Evolutionary conservation across 2,113 vertebrate genomes (phyloP).

Genomic region (Pangasianodon hypophthalmus): DNA sequence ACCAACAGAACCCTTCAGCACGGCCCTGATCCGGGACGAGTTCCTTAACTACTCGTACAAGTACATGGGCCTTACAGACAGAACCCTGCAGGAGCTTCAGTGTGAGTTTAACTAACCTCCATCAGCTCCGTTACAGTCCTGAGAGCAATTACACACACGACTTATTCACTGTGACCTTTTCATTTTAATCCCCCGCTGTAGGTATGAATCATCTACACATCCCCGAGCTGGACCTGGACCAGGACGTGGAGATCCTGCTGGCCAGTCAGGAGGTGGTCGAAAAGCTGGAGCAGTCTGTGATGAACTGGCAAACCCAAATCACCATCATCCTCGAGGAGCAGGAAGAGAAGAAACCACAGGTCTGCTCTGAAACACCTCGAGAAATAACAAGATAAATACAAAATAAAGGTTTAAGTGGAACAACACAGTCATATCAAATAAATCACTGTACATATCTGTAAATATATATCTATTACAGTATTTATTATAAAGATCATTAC

Average conservation of each 20-base stretch:
- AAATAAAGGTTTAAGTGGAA: neutral
- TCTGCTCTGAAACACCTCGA: slow-evolving; percentile 51
- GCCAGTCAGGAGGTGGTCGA: slow-evolving; percentile 69
- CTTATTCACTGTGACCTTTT: neutral
- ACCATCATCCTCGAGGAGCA: slow-evolving; percentile 77
- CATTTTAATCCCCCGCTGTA: slow-evolving; percentile 48
- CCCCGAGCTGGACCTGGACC: slow-evolving; percentile 77
- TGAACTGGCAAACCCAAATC: slow-evolving; percentile 86
- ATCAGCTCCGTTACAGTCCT: neutral
- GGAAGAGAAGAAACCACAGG: slow-evolving; percentile 83
- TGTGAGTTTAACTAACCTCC: slow-evolving; percentile 60
- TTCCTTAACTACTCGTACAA: slow-evolving; percentile 78
- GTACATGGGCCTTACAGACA: slow-evolving; percentile 69
- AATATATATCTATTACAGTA: neutral
- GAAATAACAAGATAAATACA: neutral
- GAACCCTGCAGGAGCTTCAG: slow-evolving; percentile 75
- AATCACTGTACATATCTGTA: neutral
- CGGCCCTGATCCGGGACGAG: slow-evolving; percentile 69
- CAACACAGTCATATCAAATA: neutral
- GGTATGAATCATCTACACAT: slow-evolving; percentile 80
- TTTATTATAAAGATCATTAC: neutral
- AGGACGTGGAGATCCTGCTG: slow-evolving; percentile 69
- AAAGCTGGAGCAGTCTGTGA: slow-evolving; percentile 78
- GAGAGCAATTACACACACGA: too few species aligned
- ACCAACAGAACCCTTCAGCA: slow-evolving; percentile 53